Conservation (phyloP, 2,797 vertebrate species). For the Orientallactaga sibirica region DNA sequence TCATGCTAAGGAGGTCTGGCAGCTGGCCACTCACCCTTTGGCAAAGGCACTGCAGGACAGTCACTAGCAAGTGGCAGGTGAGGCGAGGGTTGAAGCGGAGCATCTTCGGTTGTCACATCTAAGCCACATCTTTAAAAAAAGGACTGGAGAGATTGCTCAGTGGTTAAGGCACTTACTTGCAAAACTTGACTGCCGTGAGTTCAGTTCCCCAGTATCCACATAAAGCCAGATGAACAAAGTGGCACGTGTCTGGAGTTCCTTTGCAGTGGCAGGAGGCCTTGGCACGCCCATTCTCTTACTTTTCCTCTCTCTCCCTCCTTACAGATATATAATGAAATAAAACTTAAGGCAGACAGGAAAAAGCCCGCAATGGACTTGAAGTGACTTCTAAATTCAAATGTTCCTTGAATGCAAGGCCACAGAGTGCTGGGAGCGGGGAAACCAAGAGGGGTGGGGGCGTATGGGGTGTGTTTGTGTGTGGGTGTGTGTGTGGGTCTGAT, state of each 20-base stretch:
- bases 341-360: neutral
- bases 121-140: neutral
- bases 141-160: too few species aligned
- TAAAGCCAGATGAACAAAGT: too few species aligned
- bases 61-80: fast-evolving
- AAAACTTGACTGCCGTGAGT: too few species aligned
- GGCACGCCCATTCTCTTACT: too few species aligned
- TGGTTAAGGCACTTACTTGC: too few species aligned
- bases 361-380: neutral
- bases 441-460: neutral
- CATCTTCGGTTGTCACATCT: neutral
- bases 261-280: too few species aligned
- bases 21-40: neutral
- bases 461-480: neutral
- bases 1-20: neutral
- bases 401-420: neutral
- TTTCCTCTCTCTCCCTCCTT: too few species aligned
- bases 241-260: too few species aligned
- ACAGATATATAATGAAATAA: neutral
- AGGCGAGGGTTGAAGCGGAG: neutral
- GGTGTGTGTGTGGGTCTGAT: neutral
- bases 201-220: too few species aligned
- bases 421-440: neutral
- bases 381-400: neutral
- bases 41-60: neutral